Evolutionary conservation across 2,888 invertebrate species (phyloP).

Genomic region (Cyclophora punctaria): DNA sequence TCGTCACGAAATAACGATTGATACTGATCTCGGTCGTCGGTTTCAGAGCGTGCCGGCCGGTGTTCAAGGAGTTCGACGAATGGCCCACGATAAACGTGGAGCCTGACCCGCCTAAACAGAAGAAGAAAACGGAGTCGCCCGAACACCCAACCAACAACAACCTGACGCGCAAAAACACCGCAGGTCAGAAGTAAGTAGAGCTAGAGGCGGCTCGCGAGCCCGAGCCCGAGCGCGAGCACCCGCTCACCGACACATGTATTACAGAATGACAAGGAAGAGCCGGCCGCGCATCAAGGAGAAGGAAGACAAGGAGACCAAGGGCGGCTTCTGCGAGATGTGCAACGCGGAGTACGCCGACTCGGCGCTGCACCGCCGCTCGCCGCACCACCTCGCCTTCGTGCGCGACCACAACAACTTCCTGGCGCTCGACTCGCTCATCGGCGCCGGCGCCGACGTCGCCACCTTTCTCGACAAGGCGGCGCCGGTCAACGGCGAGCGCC

Average conservation of each 20-base stretch:
- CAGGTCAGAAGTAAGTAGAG: conserved; percentile 47
- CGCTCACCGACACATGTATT: conserved; percentile 11
- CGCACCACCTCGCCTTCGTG: conserved; percentile 83
- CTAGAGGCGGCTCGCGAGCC: too few relatives aligned
- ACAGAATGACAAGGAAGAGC: conserved; percentile 75
- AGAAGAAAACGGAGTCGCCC: conserved; percentile 42
- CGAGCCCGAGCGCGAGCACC: too few relatives aligned
- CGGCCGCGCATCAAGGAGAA: conserved; percentile 62
- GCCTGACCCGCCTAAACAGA: conserved; percentile 53
- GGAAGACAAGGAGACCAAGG: conserved; percentile 57
- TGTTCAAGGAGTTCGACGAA: conserved; percentile 77
- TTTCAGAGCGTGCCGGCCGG: conserved; percentile 75
- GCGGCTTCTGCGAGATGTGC: conserved; percentile 88
- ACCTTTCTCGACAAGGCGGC: conserved; percentile 79
- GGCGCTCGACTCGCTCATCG: conserved; percentile 82
- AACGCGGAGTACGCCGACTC: conserved; percentile 82
- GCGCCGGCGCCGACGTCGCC: conserved; percentile 78
- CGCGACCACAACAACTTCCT: conserved; percentile 84
- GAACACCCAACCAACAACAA: conserved; percentile 33
- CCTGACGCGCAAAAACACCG: conserved; percentile 26
- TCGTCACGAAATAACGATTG: conserved; percentile 14
- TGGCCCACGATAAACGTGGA: conserved; percentile 77
- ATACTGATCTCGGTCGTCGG: conserved; percentile 7
- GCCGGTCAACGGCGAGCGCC: conserved; percentile 52
- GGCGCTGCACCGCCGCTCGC: conserved; percentile 81